Percentiles rank a stretch among this genome's conserved stretches.
These are phyloP conservation scores for Spea bombifrons DNA, from an alignment of 2,113 vertebrate species.

Conservation along the genomic window DNA sequence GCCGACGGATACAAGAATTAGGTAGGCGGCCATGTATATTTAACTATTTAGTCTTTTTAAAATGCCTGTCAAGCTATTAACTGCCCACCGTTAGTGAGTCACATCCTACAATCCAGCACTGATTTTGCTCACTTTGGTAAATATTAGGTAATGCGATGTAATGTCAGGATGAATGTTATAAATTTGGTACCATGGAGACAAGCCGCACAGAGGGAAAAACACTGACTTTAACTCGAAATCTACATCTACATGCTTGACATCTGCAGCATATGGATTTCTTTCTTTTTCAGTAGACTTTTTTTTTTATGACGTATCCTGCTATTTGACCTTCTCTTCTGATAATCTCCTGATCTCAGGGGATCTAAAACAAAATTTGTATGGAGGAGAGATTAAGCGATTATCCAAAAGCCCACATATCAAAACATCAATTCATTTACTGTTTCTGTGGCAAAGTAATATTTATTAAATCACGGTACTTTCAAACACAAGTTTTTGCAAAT, in stretches of 20 bases:
- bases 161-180: not conserved
- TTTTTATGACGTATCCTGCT: slow-evolving; percentile 30
- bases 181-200: not conserved
- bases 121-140: not conserved
- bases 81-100: not conserved
- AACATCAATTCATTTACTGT: slow-evolving; percentile 41
- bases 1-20: not conserved
- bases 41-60: not conserved
- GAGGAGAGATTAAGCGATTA: slow-evolving; percentile 45
- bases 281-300: slow-evolving; percentile 27
- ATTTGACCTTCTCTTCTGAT: slow-evolving; percentile 44
- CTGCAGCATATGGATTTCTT: slow-evolving; percentile 18
- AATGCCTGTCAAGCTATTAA: not conserved
- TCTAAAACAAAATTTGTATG: slow-evolving; percentile 44
- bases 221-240: not conserved
- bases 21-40: not conserved
- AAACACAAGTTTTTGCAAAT: slow-evolving; percentile 32
- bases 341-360: slow-evolving; percentile 41
- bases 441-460: slow-evolving; percentile 43
- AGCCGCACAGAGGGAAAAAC: not conserved
- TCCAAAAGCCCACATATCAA: slow-evolving; percentile 34
- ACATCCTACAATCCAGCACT: not conserved
- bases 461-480: slow-evolving; percentile 24
- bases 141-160: not conserved
- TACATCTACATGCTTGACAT: slow-evolving; percentile 19